Evolutionary conservation across 2,797 vertebrate genomes (phyloP), one percentile per base, ranked within the genome.

Genomic region (Periophthalmus magnuspinnatus): DNA sequence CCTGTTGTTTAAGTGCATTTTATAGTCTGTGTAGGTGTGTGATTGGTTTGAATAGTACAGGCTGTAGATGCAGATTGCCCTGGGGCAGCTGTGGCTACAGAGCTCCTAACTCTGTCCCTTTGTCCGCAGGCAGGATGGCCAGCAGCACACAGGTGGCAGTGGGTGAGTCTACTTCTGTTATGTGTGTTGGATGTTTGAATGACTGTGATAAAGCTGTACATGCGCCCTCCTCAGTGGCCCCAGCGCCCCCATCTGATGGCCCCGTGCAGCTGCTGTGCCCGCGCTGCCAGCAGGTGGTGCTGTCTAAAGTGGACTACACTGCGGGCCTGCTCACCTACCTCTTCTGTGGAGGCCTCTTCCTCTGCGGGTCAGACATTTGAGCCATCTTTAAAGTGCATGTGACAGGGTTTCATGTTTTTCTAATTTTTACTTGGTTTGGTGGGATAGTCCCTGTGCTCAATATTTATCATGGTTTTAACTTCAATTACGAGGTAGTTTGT

Each of bases 291-390:
- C 86, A 85, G 82, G 73, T 45, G 0, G 77, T 85, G 1, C 61
- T 90, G 32, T 83, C 90, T 2, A 77, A 85, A 65, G 81, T 92
- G 82, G 77, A 92, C 10, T 83, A 78, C 77, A 68, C 75, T 6
- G 41, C 88, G 6, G 88, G 91, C 38, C 64, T 90, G 58, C 81
- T 91, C 70, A 90, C 90, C 13, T 91, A 90, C 70, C 84, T 92
- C 5, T 85, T 79, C 72, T 92, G 90, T 32, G 87, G 86, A 55
- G 90, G 89, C 59, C 85, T 91, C 68, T 83, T 88, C 65, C 60
- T 89, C 72, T 91, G 81, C 45, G 90, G 91, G 89, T 90, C 61
- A 64, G 81, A 54, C 34, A 24, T 8, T 17, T 45, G 17, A 5
- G 1, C 16, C 19, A n/a, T 5, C 19, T 50, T n/a, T 50, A n/a